Base-by-base conservation (phyloP, 2,113 vertebrate genomes). In the Psittacus erithacus region DNA sequence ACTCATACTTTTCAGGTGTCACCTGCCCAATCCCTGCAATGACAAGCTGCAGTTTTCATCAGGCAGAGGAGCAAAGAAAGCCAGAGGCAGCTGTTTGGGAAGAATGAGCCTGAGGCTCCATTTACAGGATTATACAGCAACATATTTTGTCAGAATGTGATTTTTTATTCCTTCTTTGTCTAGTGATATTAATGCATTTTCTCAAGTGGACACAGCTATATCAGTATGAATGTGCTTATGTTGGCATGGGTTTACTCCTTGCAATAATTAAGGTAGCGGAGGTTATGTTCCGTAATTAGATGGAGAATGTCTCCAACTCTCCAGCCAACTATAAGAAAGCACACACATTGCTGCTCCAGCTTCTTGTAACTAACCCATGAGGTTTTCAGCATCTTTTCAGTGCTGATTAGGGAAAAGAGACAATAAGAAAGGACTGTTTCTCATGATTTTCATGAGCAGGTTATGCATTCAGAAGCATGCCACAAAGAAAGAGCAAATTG, bases 281-380 rank as follows among this genome's bases (percentile, higher is more conserved):
- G 46, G 93, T 95, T 88, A 71, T 81, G 88, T 88, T 86, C 46
- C 64, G 88, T 94, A 86, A 96, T 95, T 74, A 88, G 86, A 55
- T 92, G 20, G 17, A 82, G 11, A 70, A 57, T 33, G n/a, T 67
- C 59, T 86, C 59, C 19, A 70, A 8, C 46, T 92, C 80, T 86
- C 68, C 2, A 90, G 50, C 31, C 63, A 77, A 1, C 63, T 63
- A 11, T 81, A 70, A 81, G 22, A 35, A 94, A 81, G 20, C 0
- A 9, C 24, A 44, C 14, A 70, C 12, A 15, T 35, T 91, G n/a
- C 69, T 92, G 33, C 16, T 57, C 74, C 35, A 84, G 77, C 55
- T 75, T 50, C 86, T 68, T 70, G 14, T 43, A 78, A 55, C 43
- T n/a, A 39, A 63, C 77, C 55, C 50, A 25, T 0, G 33, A 92